Evolutionary conservation across 1,140 invertebrate species (phyloP).

Genomic region (Formica exsecta): DNA sequence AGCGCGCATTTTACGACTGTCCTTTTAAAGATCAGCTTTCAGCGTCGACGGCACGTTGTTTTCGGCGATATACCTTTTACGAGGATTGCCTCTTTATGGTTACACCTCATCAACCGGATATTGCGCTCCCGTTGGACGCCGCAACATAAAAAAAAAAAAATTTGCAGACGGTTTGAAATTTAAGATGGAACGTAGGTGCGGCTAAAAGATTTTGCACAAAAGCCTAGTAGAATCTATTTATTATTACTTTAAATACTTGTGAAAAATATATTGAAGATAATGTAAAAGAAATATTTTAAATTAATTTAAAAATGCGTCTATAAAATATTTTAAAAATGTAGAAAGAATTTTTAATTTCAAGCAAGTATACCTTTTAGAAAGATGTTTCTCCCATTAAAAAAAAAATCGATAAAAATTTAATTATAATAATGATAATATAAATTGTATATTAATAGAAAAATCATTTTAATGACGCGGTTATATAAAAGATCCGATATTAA

Average conservation of each 20-base stretch:
- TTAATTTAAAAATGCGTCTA: not conserved
- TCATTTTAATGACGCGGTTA: too few relatives aligned
- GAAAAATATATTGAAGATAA: not conserved
- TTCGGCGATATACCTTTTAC: conserved; percentile 55
- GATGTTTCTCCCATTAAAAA: too few relatives aligned
- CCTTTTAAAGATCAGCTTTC: conserved; percentile 37
- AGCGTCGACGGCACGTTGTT: conserved; percentile 34
- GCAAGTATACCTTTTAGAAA: too few relatives aligned
- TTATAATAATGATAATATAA: too few relatives aligned
- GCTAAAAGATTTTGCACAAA: not conserved
- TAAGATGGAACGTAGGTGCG: not conserved
- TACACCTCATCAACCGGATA: conserved; percentile 53
- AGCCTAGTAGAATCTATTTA: not conserved
- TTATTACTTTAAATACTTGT: not conserved
- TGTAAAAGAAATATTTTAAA: not conserved
- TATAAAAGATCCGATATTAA: not conserved
- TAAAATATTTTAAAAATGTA: too few relatives aligned
- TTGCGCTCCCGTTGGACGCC: conserved; percentile 41
- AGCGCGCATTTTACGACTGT: conserved; percentile 49
- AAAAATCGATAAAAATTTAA: too few relatives aligned
- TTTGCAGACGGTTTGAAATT: conserved; percentile 2
- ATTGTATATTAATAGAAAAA: too few relatives aligned
- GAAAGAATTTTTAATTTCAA: too few relatives aligned
- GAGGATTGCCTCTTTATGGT: conserved; percentile 49
- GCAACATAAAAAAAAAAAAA: not conserved